Percentiles rank a stretch among this genome's conserved stretches.
These are phyloP conservation scores for Thalassoma bifasciatum DNA, from an alignment of 2,113 vertebrate species.

Conservation along the genomic window DNA sequence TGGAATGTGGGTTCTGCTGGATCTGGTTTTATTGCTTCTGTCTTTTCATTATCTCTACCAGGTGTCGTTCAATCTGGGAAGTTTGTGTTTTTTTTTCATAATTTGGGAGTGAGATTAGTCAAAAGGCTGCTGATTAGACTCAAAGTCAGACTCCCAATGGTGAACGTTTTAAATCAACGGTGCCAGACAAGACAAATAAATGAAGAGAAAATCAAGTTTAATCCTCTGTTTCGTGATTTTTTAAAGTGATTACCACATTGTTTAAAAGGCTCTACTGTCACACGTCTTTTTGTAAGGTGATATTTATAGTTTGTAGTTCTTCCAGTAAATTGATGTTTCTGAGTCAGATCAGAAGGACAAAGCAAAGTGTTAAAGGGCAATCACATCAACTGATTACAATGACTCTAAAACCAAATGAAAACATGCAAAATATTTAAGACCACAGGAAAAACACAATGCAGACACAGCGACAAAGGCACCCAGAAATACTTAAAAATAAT, in stretches of 20 bases:
- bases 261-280: no score
- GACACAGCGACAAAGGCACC: no score
- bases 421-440: no score
- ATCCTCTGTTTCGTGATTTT: no score
- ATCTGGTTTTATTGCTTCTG: conserved; percentile 45
- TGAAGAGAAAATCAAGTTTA: neutral
- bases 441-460: no score
- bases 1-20: conserved; percentile 6
- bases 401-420: no score
- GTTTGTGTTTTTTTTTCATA: conserved; percentile 1
- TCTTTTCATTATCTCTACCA: conserved; percentile 48
- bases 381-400: no score
- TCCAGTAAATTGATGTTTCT: neutral
- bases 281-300: neutral
- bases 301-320: neutral
- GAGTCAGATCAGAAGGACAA: neutral
- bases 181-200: neutral
- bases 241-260: no score
- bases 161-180: neutral
- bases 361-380: neutral
- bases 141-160: neutral
- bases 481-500: no score
- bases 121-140: conserved; percentile 1
- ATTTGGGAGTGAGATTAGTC: neutral
- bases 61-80: conserved; percentile 19